Conservation (phyloP, 2,888 invertebrate genomes). For the Drosophila maculinotata region DNA sequence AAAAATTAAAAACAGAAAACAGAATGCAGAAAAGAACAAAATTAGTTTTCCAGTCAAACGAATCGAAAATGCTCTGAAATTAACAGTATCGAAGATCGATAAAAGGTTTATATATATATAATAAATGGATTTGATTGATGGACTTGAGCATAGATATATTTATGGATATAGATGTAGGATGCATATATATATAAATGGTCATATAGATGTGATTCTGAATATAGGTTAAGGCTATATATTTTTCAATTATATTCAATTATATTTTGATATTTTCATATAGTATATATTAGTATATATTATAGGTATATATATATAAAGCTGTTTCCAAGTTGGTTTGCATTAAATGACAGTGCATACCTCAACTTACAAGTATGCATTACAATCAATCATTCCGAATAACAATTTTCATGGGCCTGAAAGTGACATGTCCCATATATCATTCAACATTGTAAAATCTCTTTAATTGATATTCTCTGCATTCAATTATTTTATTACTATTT, state of each 20-base stretch:
- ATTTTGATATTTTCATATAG: background rate
- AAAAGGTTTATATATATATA: too few relatives aligned
- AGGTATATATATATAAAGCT: too few relatives aligned
- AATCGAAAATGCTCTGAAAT: conserved; percentile 42
- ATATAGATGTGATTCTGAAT: background rate
- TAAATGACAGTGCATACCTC: background rate
- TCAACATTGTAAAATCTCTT: background rate
- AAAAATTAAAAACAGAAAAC: conserved; percentile 21
- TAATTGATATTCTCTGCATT: background rate
- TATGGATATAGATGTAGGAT: too few relatives aligned
- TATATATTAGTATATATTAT: background rate
- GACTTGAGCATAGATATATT: background rate
- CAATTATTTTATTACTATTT: background rate
- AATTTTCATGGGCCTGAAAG: background rate
- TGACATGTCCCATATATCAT: background rate
- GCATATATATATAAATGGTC: background rate
- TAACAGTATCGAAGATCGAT: background rate
- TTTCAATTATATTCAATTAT: background rate
- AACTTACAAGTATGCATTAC: background rate
- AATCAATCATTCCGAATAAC: conserved; percentile 6
- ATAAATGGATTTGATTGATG: background rate
- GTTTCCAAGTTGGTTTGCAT: too few relatives aligned
- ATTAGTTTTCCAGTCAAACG: conserved; percentile 35
- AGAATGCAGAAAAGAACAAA: conserved; percentile 40
- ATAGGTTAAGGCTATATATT: background rate